Evolutionary conservation across 1,140 invertebrate genomes (phyloP).

Genomic region (Triops cancriformis): DNA sequence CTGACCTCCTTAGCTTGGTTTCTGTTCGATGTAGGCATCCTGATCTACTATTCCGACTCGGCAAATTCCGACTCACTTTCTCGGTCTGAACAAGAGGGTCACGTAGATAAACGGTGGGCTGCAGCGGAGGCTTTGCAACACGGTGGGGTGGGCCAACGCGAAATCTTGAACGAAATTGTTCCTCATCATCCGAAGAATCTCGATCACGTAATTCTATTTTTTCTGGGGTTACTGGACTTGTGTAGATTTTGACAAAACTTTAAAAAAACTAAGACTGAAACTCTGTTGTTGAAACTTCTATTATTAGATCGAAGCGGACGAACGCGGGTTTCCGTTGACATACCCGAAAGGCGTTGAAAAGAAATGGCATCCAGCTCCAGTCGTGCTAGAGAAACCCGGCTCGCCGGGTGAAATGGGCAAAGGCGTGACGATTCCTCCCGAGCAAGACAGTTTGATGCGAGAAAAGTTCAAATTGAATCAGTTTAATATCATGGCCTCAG

Average conservation of each 20-base stretch:
- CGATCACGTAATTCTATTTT: not conserved
- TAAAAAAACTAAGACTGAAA: not conserved
- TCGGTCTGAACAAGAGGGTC: not conserved
- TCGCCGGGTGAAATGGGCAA: conserved; percentile 81
- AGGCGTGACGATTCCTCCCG: conserved; percentile 73
- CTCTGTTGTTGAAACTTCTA: not conserved
- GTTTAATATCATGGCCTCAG: conserved; percentile 95
- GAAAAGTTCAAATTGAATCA: conserved; percentile 96
- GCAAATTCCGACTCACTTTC: conserved; percentile 25
- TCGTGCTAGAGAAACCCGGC: conserved; percentile 55
- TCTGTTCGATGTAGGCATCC: conserved; percentile 77
- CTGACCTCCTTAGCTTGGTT: conserved; percentile 93
- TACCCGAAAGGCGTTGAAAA: conserved; percentile 45
- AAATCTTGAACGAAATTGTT: conserved; percentile 23
- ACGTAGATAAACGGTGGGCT: not conserved
- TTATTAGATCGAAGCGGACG: conserved; percentile 19
- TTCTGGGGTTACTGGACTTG: not conserved
- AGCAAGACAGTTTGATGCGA: conserved; percentile 77
- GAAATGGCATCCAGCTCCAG: conserved; percentile 60
- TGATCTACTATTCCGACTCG: conserved; percentile 89
- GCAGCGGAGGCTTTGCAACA: conserved; percentile 23
- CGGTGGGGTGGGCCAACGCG: conserved; percentile 18
- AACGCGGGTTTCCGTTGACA: conserved; percentile 25
- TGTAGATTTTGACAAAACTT: not conserved
- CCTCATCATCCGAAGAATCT: not conserved